phyloP scores from a whole-genome alignment of 1,140 invertebrate species.

The Cotesia typhae region DNA sequence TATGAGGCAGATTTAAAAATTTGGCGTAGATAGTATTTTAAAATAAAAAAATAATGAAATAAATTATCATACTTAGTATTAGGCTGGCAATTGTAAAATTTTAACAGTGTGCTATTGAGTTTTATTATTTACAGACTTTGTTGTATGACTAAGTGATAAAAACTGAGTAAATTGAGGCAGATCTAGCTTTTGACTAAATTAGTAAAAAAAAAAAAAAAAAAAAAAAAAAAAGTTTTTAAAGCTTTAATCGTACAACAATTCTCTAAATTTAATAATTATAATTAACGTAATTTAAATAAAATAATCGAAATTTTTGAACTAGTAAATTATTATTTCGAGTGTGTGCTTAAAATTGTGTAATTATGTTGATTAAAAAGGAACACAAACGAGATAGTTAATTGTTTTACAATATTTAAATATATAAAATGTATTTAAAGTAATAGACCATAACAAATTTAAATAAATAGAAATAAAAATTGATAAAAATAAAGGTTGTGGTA shows the following conservation, averaged over 20 bases:
- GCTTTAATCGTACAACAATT: too few relatives aligned
- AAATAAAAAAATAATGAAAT: conserved; percentile 19
- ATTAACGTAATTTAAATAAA: conserved; percentile 7
- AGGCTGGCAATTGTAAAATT: conserved; percentile 39
- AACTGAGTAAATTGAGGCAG: neutral
- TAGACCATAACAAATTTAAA: conserved; percentile 35
- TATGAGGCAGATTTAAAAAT: conserved; percentile 21
- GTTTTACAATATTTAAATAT: too few relatives aligned
- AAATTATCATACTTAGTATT: conserved; percentile 40
- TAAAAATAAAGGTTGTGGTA: conserved; percentile 16
- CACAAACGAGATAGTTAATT: too few relatives aligned
- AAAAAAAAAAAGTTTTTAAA: too few relatives aligned
- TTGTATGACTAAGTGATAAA: conserved; percentile 29
- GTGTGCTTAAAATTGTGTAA: too few relatives aligned
- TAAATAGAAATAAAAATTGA: conserved; percentile 13
- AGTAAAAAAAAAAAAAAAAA: too few relatives aligned
- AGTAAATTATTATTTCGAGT: too few relatives aligned
- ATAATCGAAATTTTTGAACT: neutral
- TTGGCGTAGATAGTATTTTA: conserved; percentile 28
- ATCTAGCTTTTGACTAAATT: too few relatives aligned
- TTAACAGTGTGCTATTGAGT: conserved; percentile 44
- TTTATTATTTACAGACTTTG: conserved; percentile 30
- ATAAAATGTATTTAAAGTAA: conserved; percentile 33
- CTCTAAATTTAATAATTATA: conserved; percentile 5
- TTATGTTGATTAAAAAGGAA: too few relatives aligned